These are phyloP conservation scores for Trichacis sp. DNA, from an alignment of 2,888 invertebrate species.

Conservation along the genomic window DNA sequence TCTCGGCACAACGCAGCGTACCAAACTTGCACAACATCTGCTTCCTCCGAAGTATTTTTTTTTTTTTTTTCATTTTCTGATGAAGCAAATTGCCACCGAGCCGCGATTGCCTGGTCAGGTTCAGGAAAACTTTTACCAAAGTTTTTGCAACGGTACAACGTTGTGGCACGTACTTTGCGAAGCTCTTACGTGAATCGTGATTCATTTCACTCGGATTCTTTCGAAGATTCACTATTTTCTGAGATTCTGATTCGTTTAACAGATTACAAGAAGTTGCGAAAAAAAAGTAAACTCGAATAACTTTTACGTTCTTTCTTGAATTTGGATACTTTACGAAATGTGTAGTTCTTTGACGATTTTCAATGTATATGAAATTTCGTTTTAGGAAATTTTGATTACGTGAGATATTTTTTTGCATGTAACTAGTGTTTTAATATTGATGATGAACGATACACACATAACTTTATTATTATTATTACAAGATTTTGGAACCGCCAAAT, in stretches of 20 bases:
- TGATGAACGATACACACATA: no score
- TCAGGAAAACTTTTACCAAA: conserved; percentile 2
- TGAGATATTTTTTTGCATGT: no score
- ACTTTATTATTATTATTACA: no score
- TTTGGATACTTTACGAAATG: no score
- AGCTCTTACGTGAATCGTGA: conserved; percentile 11
- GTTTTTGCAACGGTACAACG: conserved; percentile 4
- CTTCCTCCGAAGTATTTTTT: neutral
- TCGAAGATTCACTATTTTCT: neutral
- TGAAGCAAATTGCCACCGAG: conserved; percentile 9
- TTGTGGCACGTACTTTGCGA: conserved; percentile 6
- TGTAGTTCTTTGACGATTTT: no score
- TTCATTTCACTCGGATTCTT: conserved; percentile 4
- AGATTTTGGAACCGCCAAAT: no score
- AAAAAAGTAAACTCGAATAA: no score
- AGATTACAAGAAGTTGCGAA: no score
- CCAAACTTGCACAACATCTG: conserved; percentile 5
- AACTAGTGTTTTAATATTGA: no score
- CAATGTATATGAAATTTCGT: no score
- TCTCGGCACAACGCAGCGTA: neutral
- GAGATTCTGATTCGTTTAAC: neutral
- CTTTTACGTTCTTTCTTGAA: no score
- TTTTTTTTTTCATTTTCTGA: conserved; percentile 1
- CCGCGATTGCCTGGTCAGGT: conserved; percentile 11
- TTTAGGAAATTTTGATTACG: no score